Base-by-base conservation (phyloP, 2,797 vertebrate species). In the Synaphobranchus kaupii region DNA sequence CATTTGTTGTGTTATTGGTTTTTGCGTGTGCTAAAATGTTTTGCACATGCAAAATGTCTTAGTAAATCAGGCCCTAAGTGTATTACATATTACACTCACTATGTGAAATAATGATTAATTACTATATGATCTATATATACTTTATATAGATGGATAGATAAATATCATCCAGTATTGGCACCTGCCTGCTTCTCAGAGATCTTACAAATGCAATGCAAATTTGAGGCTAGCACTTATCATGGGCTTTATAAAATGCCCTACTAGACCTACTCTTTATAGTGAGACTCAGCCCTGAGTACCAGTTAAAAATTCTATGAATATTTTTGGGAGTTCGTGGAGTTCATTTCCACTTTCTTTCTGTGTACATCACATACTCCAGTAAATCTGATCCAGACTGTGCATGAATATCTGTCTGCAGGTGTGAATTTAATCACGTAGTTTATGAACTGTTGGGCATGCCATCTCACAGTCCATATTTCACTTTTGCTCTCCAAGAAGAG, bases 301-400 rank as follows among this genome's bases (percentile, higher is more conserved):
- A 68, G 25, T 68, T 68, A 28, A 68, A 68, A 68, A 68, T 68
- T 68, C 63, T 28, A 68, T 68, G 63, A 68, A 68, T 68, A 68
- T 68, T 68, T 68, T 68, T 68, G 63, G 25, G n/a, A 10, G 63
- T 68, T 68, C 8, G 63, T 28, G n/a, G 63, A 68, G 63, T 68
- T 68, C 63, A 68, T 68, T 68, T 68, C 63, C n/a, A 8, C 25
- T 12, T 39, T 68, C 63, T 28, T 68, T 68, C 63, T 68, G 25
- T 68, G 34, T 39, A 39, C 31, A 76, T 76, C 15, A 39, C 71
- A 34, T 20, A 76, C 13, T 17, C 71, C 28, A 34, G 71, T 76
- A 76, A 76, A 76, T 76, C 34, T 76, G 71, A 39, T 39, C 31
- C 22, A 34, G 34, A 7, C 71, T 76, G 31, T 34, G 71, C 71